Base-by-base conservation (phyloP, 1,140 invertebrate genomes). In the Holcopasites calliopsidis region DNA sequence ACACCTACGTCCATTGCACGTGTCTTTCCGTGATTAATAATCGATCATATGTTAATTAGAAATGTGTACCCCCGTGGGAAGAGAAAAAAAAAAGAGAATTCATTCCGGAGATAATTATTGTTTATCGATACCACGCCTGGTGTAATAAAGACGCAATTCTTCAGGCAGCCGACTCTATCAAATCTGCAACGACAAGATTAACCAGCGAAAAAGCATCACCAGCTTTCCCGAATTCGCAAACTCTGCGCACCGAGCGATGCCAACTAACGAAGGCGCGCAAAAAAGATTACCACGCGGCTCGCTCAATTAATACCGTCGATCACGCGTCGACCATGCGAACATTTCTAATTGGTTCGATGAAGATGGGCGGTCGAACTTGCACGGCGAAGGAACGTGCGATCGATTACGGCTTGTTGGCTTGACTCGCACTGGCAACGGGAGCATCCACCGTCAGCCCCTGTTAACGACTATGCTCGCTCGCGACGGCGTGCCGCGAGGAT, bases 251-350 rank as follows among this genome's bases (percentile, higher is more conserved):
- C n/a, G n/a, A n/a, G n/a, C n/a, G n/a, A n/a, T n/a, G n/a, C n/a
- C n/a, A n/a, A n/a, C n/a, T n/a, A n/a, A n/a, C n/a, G 16, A 18
- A 10, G 54, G 18, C 54, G n/a, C 54, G 28, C 16, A 42, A 21
- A n/a, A n/a, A n/a, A n/a, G n/a, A n/a, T n/a, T n/a, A 57, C 31
- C 18, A 6, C 5, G 18, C 11, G 10, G 0, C 7, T 7, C 47
- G 16, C 7, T n/a, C 61, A 71, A 71, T 71, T 71, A 71, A 71
- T 61, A 71, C 68, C 42, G 68, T 38, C 68, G 55, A 71, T 71
- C 61, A 71, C 49, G 68, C 68, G 18, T 60, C 16, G 40, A n/a
- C n/a, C 23, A 49, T 54, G 55, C 68, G 68, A 71, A 60, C 60
- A 71, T 71, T 71, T 71, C 47, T 71, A 71, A 71, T 71, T 38